Evolutionary conservation across 2,113 vertebrate species (phyloP), one percentile per base, ranked within the genome.

Genomic region (Pangasianodon hypophthalmus): DNA sequence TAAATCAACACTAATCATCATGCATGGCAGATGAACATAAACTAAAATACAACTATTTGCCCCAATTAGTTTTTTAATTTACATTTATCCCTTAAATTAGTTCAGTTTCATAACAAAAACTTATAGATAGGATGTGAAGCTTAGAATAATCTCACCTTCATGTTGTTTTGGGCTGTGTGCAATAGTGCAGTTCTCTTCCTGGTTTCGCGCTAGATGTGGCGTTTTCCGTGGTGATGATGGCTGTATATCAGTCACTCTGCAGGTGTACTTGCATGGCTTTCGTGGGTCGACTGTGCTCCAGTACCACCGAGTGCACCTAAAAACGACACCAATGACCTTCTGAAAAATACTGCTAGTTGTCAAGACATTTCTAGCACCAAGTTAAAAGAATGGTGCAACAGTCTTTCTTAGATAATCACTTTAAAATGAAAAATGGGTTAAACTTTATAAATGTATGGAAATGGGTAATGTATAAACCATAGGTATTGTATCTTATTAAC

Each of bases 201-300:
- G 94, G 62, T 96, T 94, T 79, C 95, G 96, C 46, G 90, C 89
- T 1, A 92, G 95, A 73, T 96, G 93, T 0, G 93, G 94, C 60
- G 95, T 94, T 86, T 95, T 96, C 56, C 96, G 95, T 0, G 93
- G 96, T 6, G 96, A 95, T 79, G 96, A 96, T 0, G 96, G 96
- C 69, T 95, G 96, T 86, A 96, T 96, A 87, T 98, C 98, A 11
- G 96, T 95, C 87, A 98, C 95, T 81, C 96, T 96, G 91, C 97
- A 98, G 84, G 96, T 97, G 95, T 98, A 98, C 92, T 93, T 96
- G 91, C 97, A 98, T 89, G 95, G 96, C 79, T 94, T 95, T 67
- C 97, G 95, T 26, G 97, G 97, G 89, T 98, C 97, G 85, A 97
- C 94, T 0, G 98, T 98, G 96, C 98, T 98, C 98, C 97, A 98